phyloP scores from a whole-genome alignment of 2,888 invertebrate genomes.

The Tuta absoluta region DNA sequence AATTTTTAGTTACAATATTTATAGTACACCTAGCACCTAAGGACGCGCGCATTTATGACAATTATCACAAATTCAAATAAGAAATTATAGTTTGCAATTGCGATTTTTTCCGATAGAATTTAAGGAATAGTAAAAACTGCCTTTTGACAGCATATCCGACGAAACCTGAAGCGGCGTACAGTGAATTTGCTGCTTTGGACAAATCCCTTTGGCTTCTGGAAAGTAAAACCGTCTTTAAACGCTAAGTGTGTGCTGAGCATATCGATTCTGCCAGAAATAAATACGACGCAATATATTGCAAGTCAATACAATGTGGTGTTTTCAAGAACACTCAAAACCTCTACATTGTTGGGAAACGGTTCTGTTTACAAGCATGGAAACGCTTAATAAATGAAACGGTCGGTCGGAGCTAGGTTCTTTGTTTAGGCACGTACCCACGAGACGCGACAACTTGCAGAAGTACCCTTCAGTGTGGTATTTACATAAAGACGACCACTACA shows the following conservation, averaged over 20 bases:
- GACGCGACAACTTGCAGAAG: background rate
- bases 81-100: too few relatives aligned
- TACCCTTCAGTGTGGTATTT: background rate
- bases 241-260: too few relatives aligned
- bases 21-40: too few relatives aligned
- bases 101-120: too few relatives aligned
- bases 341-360: background rate
- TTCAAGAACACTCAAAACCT: background rate
- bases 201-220: too few relatives aligned
- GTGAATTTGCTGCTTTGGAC: too few relatives aligned
- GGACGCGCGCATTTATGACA: too few relatives aligned
- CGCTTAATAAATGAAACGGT: background rate
- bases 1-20: background rate
- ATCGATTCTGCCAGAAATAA: background rate
- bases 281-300: background rate
- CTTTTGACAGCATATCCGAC: too few relatives aligned
- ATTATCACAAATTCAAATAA: too few relatives aligned
- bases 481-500: background rate
- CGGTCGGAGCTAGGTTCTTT: background rate
- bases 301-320: background rate
- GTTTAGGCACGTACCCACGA: conserved; percentile 4
- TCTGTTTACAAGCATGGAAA: conserved; percentile 3
- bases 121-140: too few relatives aligned
- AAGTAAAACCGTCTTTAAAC: too few relatives aligned
- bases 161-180: too few relatives aligned